Conservation (phyloP, 2,888 invertebrate species). For the Lacanobia wlatinum region DNA sequence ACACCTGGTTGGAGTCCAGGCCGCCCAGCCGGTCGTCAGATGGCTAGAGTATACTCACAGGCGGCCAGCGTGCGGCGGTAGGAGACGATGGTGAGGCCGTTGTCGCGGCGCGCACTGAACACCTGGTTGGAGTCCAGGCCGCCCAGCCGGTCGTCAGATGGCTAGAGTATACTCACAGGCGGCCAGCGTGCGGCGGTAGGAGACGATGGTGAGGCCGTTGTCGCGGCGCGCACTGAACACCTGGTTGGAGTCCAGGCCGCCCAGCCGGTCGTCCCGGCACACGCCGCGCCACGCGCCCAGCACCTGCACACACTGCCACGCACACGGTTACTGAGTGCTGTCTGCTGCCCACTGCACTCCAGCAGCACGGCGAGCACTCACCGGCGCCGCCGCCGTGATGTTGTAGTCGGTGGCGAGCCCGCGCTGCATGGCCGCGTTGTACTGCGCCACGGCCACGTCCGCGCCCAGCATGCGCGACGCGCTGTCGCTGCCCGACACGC, state of each 20-base stretch:
- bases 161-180: constrained; percentile 89
- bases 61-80: constrained; percentile 94
- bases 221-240: constrained; percentile 93
- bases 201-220: constrained; percentile 94
- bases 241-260: constrained; percentile 96
- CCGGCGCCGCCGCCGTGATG: constrained; percentile 94
- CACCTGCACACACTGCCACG: constrained; percentile 94
- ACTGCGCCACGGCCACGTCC: constrained; percentile 95
- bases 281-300: constrained; percentile 96
- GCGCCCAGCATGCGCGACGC: constrained; percentile 95
- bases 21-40: too few species aligned
- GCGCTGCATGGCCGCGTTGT: constrained; percentile 91
- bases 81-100: constrained; percentile 95
- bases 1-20: too few species aligned
- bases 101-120: constrained; percentile 93
- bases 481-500: constrained; percentile 94
- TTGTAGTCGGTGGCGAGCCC: constrained; percentile 96
- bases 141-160: constrained; percentile 91
- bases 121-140: constrained; percentile 92
- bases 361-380: constrained; percentile 4
- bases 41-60: constrained; percentile 81
- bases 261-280: constrained; percentile 95
- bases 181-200: constrained; percentile 94
- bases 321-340: not conserved
- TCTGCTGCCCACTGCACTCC: not conserved